phyloP scores from a whole-genome alignment of 2,888 invertebrate genomes.

The Tenthredo livida region DNA sequence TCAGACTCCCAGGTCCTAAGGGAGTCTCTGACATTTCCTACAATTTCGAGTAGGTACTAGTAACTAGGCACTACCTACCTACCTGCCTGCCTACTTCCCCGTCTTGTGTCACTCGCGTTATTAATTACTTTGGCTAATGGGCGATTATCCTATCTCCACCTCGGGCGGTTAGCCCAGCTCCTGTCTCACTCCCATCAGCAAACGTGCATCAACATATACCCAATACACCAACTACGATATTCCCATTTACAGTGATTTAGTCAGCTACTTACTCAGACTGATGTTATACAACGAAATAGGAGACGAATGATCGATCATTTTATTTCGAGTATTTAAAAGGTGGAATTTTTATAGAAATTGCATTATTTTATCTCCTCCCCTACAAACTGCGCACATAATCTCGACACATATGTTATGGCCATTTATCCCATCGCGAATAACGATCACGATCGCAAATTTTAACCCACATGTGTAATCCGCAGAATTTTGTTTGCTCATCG shows the following conservation, averaged over 20 bases:
- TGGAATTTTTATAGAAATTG: background rate
- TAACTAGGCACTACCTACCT: background rate
- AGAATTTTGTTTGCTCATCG: background rate
- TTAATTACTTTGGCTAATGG: constrained; percentile 65
- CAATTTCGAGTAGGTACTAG: background rate
- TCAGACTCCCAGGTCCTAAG: background rate
- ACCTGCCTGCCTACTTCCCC: background rate
- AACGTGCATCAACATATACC: constrained; percentile 3
- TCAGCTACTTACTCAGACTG: background rate
- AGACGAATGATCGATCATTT: background rate
- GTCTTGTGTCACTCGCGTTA: constrained; percentile 57
- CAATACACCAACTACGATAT: background rate
- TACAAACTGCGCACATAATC: too few relatives aligned
- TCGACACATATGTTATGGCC: too few relatives aligned
- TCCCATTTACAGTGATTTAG: background rate
- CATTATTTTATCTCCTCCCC: too few relatives aligned
- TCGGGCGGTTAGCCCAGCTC: constrained; percentile 56
- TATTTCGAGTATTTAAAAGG: background rate
- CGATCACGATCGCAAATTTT: background rate
- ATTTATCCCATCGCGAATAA: background rate
- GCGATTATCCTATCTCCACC: constrained; percentile 63
- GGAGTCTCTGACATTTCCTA: constrained; percentile 5
- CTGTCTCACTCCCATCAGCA: background rate
- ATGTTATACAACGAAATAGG: background rate
- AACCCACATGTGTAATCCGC: background rate